Percentiles rank a stretch among this genome's conserved stretches.
Conservation (phyloP, 2,113 vertebrate genomes). For the Tyto alba region DNA sequence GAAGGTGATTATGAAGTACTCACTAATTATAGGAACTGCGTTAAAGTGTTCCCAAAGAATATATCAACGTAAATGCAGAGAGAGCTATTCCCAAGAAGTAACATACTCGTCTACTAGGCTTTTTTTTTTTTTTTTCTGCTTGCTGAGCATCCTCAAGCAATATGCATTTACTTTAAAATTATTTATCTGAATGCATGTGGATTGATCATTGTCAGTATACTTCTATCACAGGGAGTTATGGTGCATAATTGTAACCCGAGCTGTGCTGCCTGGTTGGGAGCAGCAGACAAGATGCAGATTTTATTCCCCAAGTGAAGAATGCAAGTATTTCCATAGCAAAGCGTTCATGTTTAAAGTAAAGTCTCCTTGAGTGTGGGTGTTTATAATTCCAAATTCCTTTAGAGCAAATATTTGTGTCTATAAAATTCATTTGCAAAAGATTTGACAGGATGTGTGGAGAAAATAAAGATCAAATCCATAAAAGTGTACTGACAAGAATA, state of each 20-base stretch:
- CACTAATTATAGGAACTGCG: neutral
- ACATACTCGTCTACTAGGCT: neutral
- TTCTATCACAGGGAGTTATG: neutral
- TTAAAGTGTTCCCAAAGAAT: neutral
- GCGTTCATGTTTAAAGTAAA: constrained; percentile 21
- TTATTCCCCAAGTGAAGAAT: constrained; percentile 18
- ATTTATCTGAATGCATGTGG: constrained; percentile 40
- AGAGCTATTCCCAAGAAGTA: neutral
- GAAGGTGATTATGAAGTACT: neutral
- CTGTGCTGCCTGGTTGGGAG: neutral
- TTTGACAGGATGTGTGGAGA: neutral
- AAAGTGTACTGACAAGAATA: neutral
- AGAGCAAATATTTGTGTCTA: constrained; percentile 21
- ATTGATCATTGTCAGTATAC: constrained; percentile 1
- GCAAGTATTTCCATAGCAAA: constrained; percentile 46
- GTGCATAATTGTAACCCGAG: neutral
- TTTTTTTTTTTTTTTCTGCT: neutral
- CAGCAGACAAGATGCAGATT: neutral
- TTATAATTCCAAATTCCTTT: constrained; percentile 33
- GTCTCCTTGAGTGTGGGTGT: constrained; percentile 10
- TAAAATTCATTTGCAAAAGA: constrained; percentile 13
- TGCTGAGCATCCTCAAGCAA: neutral
- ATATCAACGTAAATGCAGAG: neutral
- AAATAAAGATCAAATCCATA: constrained; percentile 36
- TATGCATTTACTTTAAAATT: neutral